Base-by-base conservation (phyloP, 2,797 vertebrate genomes). In the Pampus argenteus region DNA sequence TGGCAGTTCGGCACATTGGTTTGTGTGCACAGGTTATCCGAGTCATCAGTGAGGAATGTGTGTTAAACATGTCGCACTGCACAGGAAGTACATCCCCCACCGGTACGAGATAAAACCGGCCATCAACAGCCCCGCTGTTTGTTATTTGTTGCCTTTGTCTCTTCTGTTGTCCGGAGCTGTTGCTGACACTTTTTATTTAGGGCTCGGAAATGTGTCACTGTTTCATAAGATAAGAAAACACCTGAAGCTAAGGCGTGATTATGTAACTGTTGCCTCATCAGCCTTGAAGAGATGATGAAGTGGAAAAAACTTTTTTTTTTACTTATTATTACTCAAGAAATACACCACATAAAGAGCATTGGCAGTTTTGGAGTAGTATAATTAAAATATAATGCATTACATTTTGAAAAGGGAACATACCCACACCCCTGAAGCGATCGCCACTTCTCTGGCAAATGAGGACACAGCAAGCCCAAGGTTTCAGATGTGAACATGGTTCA, bases 141-240 rank as follows among this genome's bases (percentile, higher is more conserved):
- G 86, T 94, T 94, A 93, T 95, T 95, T 92, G 87, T 93, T 91
- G 85, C 90, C 92, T 91, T 93, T 94, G 92, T 94, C 87, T 83
- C 52, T 49, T 68, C 23, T 92, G 91, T 83, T 81, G 78, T 86
- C 54, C 10, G n/a, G 76, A 20, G 50, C 71, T 71, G 71, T 63
- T 56, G 72, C 88, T 84, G 92, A 88, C 85, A 49, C 67, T 88
- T 88, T 85, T 93, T 93, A 93, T 94, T 89, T 83, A 89, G 82
- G 71, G 87, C 78, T 93, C 89, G 87, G 93, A 95, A 92, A 86
- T 90, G 78, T 81, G 79, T 70, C 18, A 55, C 86, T 90, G 86
- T 91, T 86, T 85, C 90, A 91, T 28, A 62, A 93, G 92, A 92
- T 76, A 91, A 92, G 92, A 78, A 52, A 86, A 91, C 81, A 82